These are phyloP conservation scores for Eulacestoma nigropectus DNA, from an alignment of 2,113 vertebrate species.

Conservation along the genomic window DNA sequence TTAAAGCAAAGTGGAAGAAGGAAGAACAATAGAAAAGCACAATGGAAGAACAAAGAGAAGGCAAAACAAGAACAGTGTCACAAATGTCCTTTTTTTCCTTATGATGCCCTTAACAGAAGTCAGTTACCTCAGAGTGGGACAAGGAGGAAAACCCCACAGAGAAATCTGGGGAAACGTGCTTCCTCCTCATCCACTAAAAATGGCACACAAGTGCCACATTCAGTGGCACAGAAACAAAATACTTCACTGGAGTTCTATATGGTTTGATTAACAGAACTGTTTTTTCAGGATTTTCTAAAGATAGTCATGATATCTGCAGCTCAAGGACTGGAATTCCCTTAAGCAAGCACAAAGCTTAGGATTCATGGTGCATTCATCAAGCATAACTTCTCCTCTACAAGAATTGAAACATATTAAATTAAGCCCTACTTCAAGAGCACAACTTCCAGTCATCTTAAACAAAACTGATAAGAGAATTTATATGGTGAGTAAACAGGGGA, in stretches of 20 bases:
- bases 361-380: not conserved
- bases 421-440: not conserved
- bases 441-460: not conserved
- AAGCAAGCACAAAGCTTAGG: not conserved
- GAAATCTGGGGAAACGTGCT: not conserved
- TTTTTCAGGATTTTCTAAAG: not conserved
- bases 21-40: not conserved
- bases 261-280: not conserved
- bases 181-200: not conserved
- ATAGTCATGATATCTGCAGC: not conserved
- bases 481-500: not conserved
- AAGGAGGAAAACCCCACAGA: not conserved
- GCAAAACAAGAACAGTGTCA: not conserved
- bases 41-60: not conserved
- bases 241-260: not conserved
- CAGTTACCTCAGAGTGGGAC: not conserved
- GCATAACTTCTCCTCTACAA: not conserved
- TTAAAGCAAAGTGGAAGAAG: not conserved
- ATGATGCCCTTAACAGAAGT: not conserved
- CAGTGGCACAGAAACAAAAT: not conserved
- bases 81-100: not conserved
- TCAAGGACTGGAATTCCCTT: not conserved
- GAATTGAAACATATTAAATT: not conserved
- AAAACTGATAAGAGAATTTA: not conserved
- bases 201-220: not conserved